Base-by-base conservation (phyloP, 2,113 vertebrate genomes). In the Gopherus evgoodei region DNA sequence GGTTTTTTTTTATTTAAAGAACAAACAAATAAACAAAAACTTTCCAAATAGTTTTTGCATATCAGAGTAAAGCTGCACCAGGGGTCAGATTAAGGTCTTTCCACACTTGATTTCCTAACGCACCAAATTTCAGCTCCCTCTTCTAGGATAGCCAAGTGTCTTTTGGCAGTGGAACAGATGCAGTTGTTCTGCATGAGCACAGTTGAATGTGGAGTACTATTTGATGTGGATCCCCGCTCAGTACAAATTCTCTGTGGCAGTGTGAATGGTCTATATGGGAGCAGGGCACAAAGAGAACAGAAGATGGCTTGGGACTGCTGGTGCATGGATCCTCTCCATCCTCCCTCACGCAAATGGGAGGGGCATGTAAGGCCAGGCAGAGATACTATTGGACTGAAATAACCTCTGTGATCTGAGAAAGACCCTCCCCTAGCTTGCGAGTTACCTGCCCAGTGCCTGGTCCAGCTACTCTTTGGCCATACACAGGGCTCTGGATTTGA, bases 11-110 rank as follows among this genome's bases (percentile, higher is more conserved):
- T 65, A 38, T 29, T 84, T 80, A 44, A 62, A 62, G 17, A 35
- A 35, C 56, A 27, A 62, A 31, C 12, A 31, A 65, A 62, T 3
- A 8, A 62, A 10, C 22, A 56, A 17, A 65, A 52, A 0, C 0
- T 81, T 93, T 25, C 3, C 4, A 59, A 6, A 8, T 29, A 84
- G 19, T 4, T 27, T 1, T 16, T 56, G 78, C 75, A 17, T 75
- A 31, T 56, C 91, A 79, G 69, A 82, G 50, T 11, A 69, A 8
- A 89, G 75, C 22, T 50, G 14, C 35, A 49, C 16, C 17, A 21
- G 16, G 35, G 65, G 65, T n/a, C 65, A 69, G 17, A n/a, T 65
- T 65, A 65, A 65, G 62, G 31, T 65, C 65, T n/a, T 69, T n/a
- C 65, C 83, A 57, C 84, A 4, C n/a, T 12, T 1, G 21, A 1